A percentile compares a stretch with the other conserved stretches of the same genome.
phyloP scores from a whole-genome alignment of 2,113 vertebrate genomes.

The Corvus cornix region DNA sequence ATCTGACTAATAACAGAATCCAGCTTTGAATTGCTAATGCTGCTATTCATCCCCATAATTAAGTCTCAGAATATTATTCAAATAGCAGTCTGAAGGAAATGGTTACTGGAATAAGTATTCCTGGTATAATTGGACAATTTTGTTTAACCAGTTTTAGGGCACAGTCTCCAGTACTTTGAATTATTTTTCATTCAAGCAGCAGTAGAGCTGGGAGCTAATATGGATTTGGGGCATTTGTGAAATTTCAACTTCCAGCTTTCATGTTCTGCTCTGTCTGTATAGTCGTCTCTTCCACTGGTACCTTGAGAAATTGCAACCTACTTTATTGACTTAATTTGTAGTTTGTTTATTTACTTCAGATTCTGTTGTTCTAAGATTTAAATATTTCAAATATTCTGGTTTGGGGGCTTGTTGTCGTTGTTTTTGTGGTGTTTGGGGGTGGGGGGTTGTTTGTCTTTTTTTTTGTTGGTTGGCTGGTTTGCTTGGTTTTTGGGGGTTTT shows the following conservation, averaged over 20 bases:
- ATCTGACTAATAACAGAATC: neutral
- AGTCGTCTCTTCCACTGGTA: neutral
- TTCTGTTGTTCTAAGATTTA: neutral
- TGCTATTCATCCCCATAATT: neutral
- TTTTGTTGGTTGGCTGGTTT: neutral
- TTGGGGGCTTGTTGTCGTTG: neutral
- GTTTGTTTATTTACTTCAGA: neutral
- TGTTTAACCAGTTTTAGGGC: neutral
- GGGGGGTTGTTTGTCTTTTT: accelerated
- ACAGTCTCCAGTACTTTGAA: neutral
- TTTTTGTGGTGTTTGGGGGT: neutral
- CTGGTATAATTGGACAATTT: neutral
- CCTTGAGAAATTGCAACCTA: neutral
- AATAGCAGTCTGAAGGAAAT: neutral
- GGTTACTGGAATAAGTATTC: neutral
- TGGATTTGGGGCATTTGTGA: neutral
- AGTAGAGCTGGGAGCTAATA: neutral
- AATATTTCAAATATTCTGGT: neutral
- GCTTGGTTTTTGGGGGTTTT: neutral
- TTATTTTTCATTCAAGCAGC: neutral
- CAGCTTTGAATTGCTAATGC: conserved; percentile 3
- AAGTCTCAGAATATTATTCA: neutral
- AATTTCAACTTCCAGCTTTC: neutral
- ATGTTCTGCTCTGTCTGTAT: neutral
- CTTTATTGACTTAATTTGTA: neutral